Evolutionary conservation across 2,888 invertebrate genomes (phyloP).

Genomic region (Formica aserva): DNA sequence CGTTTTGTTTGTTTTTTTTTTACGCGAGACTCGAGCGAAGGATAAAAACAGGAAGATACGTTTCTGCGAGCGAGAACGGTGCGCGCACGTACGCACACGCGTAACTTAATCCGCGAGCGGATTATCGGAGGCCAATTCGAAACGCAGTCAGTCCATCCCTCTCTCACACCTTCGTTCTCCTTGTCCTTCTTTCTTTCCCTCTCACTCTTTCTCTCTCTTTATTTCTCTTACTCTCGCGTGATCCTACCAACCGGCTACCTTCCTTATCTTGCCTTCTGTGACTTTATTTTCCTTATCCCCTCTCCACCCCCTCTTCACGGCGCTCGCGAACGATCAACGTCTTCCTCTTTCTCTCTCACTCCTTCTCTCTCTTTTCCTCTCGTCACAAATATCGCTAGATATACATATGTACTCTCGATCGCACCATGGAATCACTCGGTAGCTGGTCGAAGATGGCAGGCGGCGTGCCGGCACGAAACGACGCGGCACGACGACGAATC

Average conservation of each 20-base stretch:
- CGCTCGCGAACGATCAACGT: conserved; percentile 49
- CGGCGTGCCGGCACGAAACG: conserved; percentile 14
- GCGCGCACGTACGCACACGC: conserved; percentile 48
- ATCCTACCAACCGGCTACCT: conserved; percentile 34
- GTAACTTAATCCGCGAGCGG: conserved; percentile 72
- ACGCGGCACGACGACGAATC: conserved; percentile 23
- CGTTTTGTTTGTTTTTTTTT: not conserved
- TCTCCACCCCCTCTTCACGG: conserved; percentile 42
- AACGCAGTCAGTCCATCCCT: conserved; percentile 31
- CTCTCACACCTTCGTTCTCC: conserved; percentile 17
- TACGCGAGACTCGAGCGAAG: not conserved
- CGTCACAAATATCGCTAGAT: conserved; percentile 18
- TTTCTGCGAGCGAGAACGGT: conserved; percentile 20
- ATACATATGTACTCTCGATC: conserved; percentile 26
- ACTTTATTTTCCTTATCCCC: conserved; percentile 51
- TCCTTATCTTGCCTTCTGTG: conserved; percentile 48
- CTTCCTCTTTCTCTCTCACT: conserved; percentile 43
- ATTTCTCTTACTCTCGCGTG: conserved; percentile 52
- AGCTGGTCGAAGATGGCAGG: conserved; percentile 28
- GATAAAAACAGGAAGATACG: conserved; percentile 38
- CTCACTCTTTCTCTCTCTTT: conserved; percentile 54
- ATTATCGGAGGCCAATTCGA: conserved; percentile 69
- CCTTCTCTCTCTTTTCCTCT: conserved; percentile 8
- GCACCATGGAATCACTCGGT: conserved; percentile 50
- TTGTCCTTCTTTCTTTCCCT: conserved; percentile 25